Evolutionary conservation across 2,888 invertebrate species (phyloP), one percentile per base, ranked within the genome.

Genomic region (Steinernema carpocapsae): DNA sequence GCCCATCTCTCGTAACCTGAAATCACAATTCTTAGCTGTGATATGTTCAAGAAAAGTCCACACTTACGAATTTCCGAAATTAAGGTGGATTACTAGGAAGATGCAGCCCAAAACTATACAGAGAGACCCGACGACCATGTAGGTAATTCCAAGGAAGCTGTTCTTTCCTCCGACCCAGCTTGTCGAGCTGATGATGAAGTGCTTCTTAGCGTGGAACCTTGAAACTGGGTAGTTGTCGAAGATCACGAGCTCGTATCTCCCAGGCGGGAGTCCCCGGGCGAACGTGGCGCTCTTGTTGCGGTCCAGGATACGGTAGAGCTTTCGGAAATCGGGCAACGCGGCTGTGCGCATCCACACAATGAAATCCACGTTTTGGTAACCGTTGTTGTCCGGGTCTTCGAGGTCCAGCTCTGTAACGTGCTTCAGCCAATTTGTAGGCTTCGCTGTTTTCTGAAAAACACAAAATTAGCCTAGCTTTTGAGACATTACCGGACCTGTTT

Each of bases 281-380:
- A 92, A 95, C 24, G 6, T 22, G 17, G 17, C n/a, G 43, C 42
- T 32, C 46, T 43, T 17, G 24, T 89, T 88, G 88, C 94, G 94
- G 88, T 95, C 91, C 2, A 97, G 91, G 74, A 93, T 92, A 0
- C 97, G 91, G 89, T 97, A 96, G 52, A 96, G 89, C 89, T 99
- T 99, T 78, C 96, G 91, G 89, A 99, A 99, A 52, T 93, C 94
- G 0, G 97, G 97, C 83, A 99, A 90, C 0, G 99, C 97, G 0
- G 99, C 96, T 0, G 97, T 97, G 78, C 99, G 91, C 99, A 99
- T 99, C 99, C 99, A 99, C 3, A 99, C 97, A 86, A 99, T 99
- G 42, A 99, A 91, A 88, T 97, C 97, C 89, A 97, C 97, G 88
- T 99, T 97, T 90, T 92, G 92, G 86, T 97, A 95, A 17, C 96